phyloP scores from a whole-genome alignment of 2,888 invertebrate genomes.

The Diarsia rubi region DNA sequence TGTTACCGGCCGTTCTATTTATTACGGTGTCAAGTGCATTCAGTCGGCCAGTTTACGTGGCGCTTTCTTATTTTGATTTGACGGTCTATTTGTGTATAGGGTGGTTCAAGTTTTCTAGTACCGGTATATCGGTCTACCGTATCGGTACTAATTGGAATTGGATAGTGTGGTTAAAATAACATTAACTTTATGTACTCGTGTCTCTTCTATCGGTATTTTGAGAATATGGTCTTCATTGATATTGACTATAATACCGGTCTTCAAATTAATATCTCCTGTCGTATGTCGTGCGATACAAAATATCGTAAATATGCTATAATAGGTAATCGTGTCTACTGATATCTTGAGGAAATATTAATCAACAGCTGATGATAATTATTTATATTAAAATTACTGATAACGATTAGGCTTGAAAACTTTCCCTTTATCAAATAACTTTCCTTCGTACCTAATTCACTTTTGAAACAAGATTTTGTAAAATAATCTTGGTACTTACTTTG shows the following conservation, averaged over 20 bases:
- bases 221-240: neutral
- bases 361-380: slow-evolving; percentile 20
- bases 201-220: neutral
- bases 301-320: neutral
- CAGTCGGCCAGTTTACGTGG: slow-evolving; percentile 79
- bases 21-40: slow-evolving; percentile 86
- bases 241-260: neutral
- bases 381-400: slow-evolving; percentile 21
- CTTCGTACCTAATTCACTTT: neutral
- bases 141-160: neutral
- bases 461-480: neutral
- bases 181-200: neutral
- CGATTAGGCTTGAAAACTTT: slow-evolving; percentile 10
- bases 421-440: slow-evolving; percentile 1
- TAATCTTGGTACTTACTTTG: neutral
- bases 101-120: slow-evolving; percentile 46
- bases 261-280: neutral
- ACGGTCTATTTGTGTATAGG: slow-evolving; percentile 73
- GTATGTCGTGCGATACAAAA: neutral
- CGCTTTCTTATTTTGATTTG: slow-evolving; percentile 79
- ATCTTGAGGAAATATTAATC: neutral
- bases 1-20: slow-evolving; percentile 81
- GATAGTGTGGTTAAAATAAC: neutral
- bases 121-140: neutral
- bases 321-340: neutral